Evolutionary conservation across 2,113 vertebrate genomes (phyloP), one percentile per base, ranked within the genome.

Genomic region (Nibea coibor): DNA sequence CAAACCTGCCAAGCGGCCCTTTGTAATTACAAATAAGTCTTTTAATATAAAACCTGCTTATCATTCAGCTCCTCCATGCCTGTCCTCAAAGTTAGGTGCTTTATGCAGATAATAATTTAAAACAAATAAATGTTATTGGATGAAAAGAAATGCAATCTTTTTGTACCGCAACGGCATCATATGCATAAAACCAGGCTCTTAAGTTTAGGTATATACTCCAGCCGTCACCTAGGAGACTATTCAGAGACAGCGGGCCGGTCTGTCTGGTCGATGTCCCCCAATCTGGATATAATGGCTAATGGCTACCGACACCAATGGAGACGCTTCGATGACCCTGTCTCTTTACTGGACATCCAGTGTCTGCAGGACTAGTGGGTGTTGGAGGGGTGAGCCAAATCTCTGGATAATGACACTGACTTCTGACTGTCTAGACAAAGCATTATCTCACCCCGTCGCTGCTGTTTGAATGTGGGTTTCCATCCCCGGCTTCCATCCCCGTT

Each of bases 401-500:
- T 20, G 66, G 81, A 85, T 92, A 93, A 93, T 91, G 88, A 91
- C 91, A 86, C 75, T n/a, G 79, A 92, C 89, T 90, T 92, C 85
- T 80, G 75, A 76, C 80, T 81, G 89, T 93, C 94, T 93, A 93
- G 91, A 94, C 94, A 75, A 89, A 91, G 93, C 81, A 93, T 93
- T 93, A 93, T 86, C 87, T 85, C 89, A 89, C 62, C 80, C 79
- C 59, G 6, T 66, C 39, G 10, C 75, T 82, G 72, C 79, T 12
- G 80, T 63, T 83, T 72, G 61, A 39, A 1, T 31, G 54, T 61
- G 9, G 74, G 53, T 71, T 39, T 63, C n/a, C n/a, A n/a, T n/a
- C n/a, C n/a, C n/a, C n/a, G 56, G 71, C 76, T 50, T 72, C 17
- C 51, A 22, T 35, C 1, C 20, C 39, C 26, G 54, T 42, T 71